Base-by-base conservation (phyloP, 2,888 invertebrate genomes). In the Euspilapteryx auroguttella region DNA sequence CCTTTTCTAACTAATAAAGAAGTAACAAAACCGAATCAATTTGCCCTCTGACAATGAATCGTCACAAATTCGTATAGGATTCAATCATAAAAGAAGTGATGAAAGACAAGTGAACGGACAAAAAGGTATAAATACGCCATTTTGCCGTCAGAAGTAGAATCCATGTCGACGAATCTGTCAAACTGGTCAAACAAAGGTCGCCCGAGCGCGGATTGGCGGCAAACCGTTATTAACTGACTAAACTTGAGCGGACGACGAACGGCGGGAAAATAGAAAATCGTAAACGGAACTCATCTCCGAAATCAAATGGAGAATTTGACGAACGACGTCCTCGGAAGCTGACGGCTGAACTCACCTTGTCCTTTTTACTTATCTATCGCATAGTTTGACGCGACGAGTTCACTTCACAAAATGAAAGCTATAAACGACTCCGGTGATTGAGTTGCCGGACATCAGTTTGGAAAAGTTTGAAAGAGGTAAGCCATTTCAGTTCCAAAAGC, bases 381-480 rank as follows among this genome's bases (percentile, higher is more conserved):
- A 31, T 71, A 66, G 69, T 64, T 65, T 55, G 63, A 54, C 45
- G 56, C 45, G 53, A 47, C 55, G 54, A 57, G 58, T 57, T 64
- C 62, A 61, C 62, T 58, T 61, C 61, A 49, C 49, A 45, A 42
- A 30, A 31, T 45, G 47, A 53, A 64, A 64, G 66, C 64, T 61
- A 66, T 63, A 62, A 69, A 65, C 63, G 65, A 64, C 61, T 49
- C 58, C 64, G 63, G 66, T 69, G 69, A 73, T 71, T 69, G 71
- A 71, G 53, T 56, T 53, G 55, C 45, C 48, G 54, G 57, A 61
- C 55, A 51, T 44, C 51, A 55, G 46, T 42, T 44, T 40, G 36
- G 46, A 23, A 35, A 39, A 45, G 54, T 55, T 55, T 45, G 52
- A 62, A 64, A 61, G 62, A 62, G 51, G 50, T n/a, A n/a, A n/a